These are phyloP conservation scores for Volucella inanis DNA, from an alignment of 2,888 invertebrate genomes.

Conservation along the genomic window DNA sequence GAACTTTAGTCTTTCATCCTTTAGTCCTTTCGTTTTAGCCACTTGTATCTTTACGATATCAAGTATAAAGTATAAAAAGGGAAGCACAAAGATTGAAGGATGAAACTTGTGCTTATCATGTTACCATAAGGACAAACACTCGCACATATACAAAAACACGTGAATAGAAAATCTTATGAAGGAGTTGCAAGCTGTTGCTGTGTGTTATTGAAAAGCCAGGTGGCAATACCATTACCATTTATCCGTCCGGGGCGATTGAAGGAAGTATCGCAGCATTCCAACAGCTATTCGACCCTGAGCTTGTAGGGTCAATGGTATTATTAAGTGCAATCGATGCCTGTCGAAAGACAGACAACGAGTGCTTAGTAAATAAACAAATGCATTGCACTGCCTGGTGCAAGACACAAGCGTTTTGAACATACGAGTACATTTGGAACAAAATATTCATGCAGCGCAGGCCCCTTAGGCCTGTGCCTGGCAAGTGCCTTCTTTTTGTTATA, in stretches of 20 bases:
- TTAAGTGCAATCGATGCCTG: slow-evolving; percentile 63
- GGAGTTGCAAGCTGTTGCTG: slow-evolving; percentile 56
- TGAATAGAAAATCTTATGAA: slow-evolving; percentile 15
- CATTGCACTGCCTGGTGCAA: slow-evolving; percentile 37
- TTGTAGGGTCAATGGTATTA: slow-evolving; percentile 57
- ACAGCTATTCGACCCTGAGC: slow-evolving; percentile 21
- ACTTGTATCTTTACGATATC: slow-evolving; percentile 43
- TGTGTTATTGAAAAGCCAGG: slow-evolving; percentile 32
- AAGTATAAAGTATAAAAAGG: slow-evolving; percentile 20
- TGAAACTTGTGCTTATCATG: slow-evolving; percentile 60
- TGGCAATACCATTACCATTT: slow-evolving; percentile 15
- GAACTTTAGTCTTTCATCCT: slow-evolving; percentile 37
- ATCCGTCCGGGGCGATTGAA: neutral
- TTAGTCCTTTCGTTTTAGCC: slow-evolving; percentile 24
- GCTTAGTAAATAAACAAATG: slow-evolving; percentile 49
- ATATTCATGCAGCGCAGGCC: slow-evolving; percentile 53
- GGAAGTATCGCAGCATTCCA: slow-evolving; percentile 28
- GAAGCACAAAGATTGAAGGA: slow-evolving; percentile 47
- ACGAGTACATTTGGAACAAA: slow-evolving; percentile 35
- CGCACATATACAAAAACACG: neutral
- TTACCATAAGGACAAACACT: slow-evolving; percentile 52
- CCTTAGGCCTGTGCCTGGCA: slow-evolving; percentile 53
- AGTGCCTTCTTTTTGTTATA: slow-evolving; percentile 62
- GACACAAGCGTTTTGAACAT: slow-evolving; percentile 24
- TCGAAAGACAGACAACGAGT: slow-evolving; percentile 29